These are phyloP conservation scores for Galemys pyrenaicus DNA, from an alignment of 2,113 vertebrate species.

Conservation along the genomic window DNA sequence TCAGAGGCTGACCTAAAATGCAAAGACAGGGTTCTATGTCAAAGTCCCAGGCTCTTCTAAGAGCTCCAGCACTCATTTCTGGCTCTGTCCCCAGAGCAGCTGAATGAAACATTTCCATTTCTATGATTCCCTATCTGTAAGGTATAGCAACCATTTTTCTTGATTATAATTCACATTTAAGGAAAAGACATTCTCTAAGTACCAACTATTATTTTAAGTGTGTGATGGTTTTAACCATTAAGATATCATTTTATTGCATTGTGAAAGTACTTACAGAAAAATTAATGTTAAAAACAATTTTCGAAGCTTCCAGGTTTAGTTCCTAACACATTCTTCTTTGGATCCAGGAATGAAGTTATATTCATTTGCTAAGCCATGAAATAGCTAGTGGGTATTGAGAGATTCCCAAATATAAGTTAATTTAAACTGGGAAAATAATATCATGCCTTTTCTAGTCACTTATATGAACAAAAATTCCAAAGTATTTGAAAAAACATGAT, in stretches of 20 bases:
- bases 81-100: neutral
- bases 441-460: neutral
- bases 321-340: neutral
- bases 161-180: slow-evolving; percentile 32
- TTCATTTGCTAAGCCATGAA: neutral
- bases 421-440: neutral
- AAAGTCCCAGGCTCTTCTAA: neutral
- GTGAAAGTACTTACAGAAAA: slow-evolving; percentile 44
- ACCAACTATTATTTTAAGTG: slow-evolving; percentile 57
- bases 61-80: neutral
- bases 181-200: slow-evolving; percentile 33
- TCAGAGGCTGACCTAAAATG: neutral
- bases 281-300: slow-evolving; percentile 32
- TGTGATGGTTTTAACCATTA: slow-evolving; percentile 54
- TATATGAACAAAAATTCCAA: neutral
- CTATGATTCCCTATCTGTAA: neutral
- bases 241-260: slow-evolving; percentile 43
- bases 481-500: neutral
- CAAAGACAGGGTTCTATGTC: neutral
- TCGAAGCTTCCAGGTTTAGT: neutral
- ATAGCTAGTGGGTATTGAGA: neutral
- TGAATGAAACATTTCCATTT: slow-evolving; percentile 33
- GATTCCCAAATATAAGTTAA: neutral
- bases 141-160: slow-evolving; percentile 25
- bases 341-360: neutral